Evolutionary conservation across 1,140 invertebrate species (phyloP), one percentile per base, ranked within the genome.

Genomic region (Bombus confusus): DNA sequence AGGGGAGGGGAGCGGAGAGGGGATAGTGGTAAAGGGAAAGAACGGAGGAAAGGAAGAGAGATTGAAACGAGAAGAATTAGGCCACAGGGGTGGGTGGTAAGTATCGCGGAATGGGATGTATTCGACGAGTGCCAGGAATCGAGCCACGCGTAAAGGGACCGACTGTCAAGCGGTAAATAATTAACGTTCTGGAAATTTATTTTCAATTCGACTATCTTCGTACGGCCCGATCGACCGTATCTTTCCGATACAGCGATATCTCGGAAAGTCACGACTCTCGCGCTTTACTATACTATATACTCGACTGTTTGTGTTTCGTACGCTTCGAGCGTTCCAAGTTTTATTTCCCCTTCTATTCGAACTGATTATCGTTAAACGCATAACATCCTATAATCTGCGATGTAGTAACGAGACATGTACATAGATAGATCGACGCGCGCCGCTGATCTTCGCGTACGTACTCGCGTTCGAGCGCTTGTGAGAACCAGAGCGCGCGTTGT

Each of bases 351-450:
- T 39, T 0, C 13, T 57, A 28, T 81, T 73, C 86, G 82, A 81
- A 86, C 72, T 77, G 34, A 89, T 90, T 86, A 89, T 83, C 79
- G 31, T 79, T 72, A 72, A 89, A 76, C 71, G 80, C 80, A 59
- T 89, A 89, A 89, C 87, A 68, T 80, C 28, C 66, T 89, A 88
- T 80, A 89, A 85, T 88, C 73, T 89, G 28, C 52, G 64, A 89
- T 25, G 41, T 78, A 34, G 62, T 68, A 89, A 89, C 87, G 88
- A 43, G 43, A 28, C 76, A 75, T 62, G 5, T 66, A 52, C 47
- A 68, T 74, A 71, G 83, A 88, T 59, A 89, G 6, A 69, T 79
- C 76, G 52, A 57, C 57, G 13, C 41, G 25, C 71, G 41, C 15
- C 34, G 31, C 4, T 52, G 31, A 31, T 15, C 25, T 34, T 25